Conservation (phyloP, 2,888 invertebrate genomes). For the Campoletis raptor region DNA sequence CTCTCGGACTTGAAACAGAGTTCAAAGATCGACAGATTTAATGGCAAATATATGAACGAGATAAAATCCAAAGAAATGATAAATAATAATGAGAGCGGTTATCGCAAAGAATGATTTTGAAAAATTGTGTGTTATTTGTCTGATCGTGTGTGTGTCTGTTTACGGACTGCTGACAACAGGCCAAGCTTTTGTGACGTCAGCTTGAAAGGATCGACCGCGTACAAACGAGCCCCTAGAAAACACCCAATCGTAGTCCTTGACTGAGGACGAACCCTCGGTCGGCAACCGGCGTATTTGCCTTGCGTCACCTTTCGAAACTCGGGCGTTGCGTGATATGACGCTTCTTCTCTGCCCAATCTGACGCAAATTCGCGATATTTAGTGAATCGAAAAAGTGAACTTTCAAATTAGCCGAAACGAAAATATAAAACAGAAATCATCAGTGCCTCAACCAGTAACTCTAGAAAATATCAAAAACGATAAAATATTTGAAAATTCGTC, state of each 20-base stretch:
- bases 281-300: constrained; percentile 42
- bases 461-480: background rate
- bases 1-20: constrained; percentile 13
- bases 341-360: background rate
- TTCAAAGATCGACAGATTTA: constrained; percentile 21
- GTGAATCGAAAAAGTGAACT: background rate
- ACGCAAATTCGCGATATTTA: background rate
- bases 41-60: constrained; percentile 28
- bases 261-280: constrained; percentile 52
- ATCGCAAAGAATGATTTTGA: background rate
- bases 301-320: constrained; percentile 65
- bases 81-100: background rate
- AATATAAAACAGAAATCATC: background rate
- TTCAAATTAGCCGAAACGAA: background rate
- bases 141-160: background rate
- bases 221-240: constrained; percentile 77
- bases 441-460: background rate
- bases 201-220: constrained; percentile 78
- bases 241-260: constrained; percentile 75
- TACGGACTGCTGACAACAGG: background rate
- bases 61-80: constrained; percentile 17
- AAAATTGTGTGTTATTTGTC: background rate
- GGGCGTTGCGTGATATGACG: constrained; percentile 48
- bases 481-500: background rate
- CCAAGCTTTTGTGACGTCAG: constrained; percentile 65